These are phyloP conservation scores for Thunnus maccoyii DNA, from an alignment of 2,113 vertebrate species.

Conservation along the genomic window DNA sequence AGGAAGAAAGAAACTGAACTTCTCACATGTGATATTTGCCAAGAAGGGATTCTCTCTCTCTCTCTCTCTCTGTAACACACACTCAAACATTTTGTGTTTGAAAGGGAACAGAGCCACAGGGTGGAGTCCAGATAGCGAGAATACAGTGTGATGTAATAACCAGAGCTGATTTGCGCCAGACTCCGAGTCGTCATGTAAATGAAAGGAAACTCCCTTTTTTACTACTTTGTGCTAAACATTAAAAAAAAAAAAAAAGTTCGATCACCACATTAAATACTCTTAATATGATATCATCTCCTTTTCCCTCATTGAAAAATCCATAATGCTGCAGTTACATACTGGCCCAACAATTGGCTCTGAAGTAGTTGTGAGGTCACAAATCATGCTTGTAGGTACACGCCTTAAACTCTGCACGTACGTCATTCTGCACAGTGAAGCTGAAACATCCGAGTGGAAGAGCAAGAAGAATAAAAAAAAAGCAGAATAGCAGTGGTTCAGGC, in stretches of 20 bases:
- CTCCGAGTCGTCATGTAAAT: slow-evolving; percentile 12
- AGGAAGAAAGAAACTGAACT: background rate
- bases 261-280: too few relatives aligned
- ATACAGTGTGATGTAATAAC: slow-evolving; percentile 61
- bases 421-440: too few relatives aligned
- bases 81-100: slow-evolving; percentile 1
- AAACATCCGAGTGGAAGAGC: too few relatives aligned
- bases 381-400: too few relatives aligned
- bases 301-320: too few relatives aligned
- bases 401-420: too few relatives aligned
- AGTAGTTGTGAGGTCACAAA: too few relatives aligned
- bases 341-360: too few relatives aligned
- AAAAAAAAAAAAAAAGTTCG: background rate
- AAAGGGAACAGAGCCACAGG: slow-evolving; percentile 53
- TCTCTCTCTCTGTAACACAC: background rate
- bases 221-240: background rate
- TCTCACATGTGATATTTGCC: slow-evolving; percentile 1
- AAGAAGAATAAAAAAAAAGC: background rate
- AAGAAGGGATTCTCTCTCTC: background rate
- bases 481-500: background rate
- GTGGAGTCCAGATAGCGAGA: slow-evolving; percentile 59
- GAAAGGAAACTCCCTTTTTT: slow-evolving; percentile 30
- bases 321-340: too few relatives aligned
- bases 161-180: slow-evolving; percentile 67
- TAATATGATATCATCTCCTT: too few relatives aligned